Percentiles rank a stretch among this genome's conserved stretches.
These are phyloP conservation scores for Magallana ariakensis DNA, from an alignment of 1,140 invertebrate species.

Conservation along the genomic window DNA sequence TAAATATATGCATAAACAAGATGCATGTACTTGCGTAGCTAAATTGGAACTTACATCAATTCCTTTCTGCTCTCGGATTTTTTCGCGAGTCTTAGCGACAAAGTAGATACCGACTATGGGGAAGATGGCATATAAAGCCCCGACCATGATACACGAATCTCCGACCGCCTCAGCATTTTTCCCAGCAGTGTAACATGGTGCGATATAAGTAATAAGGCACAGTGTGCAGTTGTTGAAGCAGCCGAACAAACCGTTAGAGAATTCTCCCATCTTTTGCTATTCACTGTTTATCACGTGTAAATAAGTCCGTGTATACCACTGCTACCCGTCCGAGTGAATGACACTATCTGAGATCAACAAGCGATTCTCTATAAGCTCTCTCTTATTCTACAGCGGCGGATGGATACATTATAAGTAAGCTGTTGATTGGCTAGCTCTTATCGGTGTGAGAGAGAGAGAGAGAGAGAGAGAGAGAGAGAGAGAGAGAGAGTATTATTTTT, in stretches of 20 bases:
- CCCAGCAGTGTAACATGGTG: conserved; percentile 69
- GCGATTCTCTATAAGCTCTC: neutral
- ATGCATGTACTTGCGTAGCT: no score
- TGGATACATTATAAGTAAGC: neutral
- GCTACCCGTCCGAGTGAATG: conserved; percentile 95
- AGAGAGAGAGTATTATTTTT: conserved; percentile 38
- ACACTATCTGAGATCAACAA: conserved; percentile 87
- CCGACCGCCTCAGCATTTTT: conserved; percentile 68
- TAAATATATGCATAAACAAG: no score
- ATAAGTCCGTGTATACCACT: conserved; percentile 82
- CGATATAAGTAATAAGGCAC: conserved; percentile 68
- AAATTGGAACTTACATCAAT: conserved; percentile 54
- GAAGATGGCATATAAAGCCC: conserved; percentile 58
- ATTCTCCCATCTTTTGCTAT: conserved; percentile 45
- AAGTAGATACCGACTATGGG: conserved; percentile 53
- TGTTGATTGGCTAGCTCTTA: conserved; percentile 3
- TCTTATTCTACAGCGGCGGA: neutral
- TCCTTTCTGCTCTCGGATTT: conserved; percentile 59
- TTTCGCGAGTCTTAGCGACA: conserved; percentile 52
- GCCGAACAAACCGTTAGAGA: conserved; percentile 63
- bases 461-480: conserved; percentile 54
- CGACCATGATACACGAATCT: conserved; percentile 62
- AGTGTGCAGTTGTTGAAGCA: conserved; percentile 68
- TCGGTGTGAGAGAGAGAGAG: conserved; percentile 50
- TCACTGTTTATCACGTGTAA: neutral